These are phyloP conservation scores for Caprella mutica DNA, from an alignment of 2,888 invertebrate species.

Conservation along the genomic window DNA sequence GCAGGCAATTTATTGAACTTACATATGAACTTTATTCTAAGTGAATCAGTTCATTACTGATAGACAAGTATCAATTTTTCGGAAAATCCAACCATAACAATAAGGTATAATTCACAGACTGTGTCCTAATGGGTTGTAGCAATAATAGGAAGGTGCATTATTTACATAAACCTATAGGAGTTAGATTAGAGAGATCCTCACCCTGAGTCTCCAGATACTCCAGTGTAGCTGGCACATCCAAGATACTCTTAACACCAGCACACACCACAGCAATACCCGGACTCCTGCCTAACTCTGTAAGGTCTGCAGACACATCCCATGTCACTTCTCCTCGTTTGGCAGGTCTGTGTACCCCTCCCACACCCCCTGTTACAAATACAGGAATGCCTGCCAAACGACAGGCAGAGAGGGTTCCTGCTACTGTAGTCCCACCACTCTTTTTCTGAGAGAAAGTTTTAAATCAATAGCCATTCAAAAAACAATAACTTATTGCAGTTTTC, in stretches of 20 bases:
- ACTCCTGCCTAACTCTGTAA: slow-evolving; percentile 75
- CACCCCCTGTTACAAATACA: slow-evolving; percentile 77
- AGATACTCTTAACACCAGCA: slow-evolving; percentile 91
- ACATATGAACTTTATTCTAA: no score
- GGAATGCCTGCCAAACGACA: slow-evolving; percentile 70
- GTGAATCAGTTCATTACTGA: no score
- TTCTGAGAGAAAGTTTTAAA: slow-evolving; percentile 38
- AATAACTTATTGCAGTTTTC: no score
- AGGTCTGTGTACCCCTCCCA: slow-evolving; percentile 88
- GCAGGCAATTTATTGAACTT: no score
- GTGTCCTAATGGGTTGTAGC: no score
- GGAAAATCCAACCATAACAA: no score
- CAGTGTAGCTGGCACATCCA: slow-evolving; percentile 86
- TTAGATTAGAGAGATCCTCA: no score
- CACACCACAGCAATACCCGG: slow-evolving; percentile 75
- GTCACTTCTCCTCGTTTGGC: slow-evolving; percentile 54
- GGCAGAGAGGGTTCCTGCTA: slow-evolving; percentile 81
- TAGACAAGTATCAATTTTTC: no score
- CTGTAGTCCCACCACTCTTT: slow-evolving; percentile 84
- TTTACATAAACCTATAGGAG: no score
- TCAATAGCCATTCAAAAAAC: background rate
- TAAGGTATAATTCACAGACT: no score
- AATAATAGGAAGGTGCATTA: no score
- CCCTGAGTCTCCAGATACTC: slow-evolving; percentile 64
- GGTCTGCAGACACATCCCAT: slow-evolving; percentile 88